Percentiles rank a stretch among this genome's conserved stretches.
These are phyloP conservation scores for Hydrochoerus hydrochaeris DNA, from an alignment of 2,113 vertebrate species.

Conservation along the genomic window DNA sequence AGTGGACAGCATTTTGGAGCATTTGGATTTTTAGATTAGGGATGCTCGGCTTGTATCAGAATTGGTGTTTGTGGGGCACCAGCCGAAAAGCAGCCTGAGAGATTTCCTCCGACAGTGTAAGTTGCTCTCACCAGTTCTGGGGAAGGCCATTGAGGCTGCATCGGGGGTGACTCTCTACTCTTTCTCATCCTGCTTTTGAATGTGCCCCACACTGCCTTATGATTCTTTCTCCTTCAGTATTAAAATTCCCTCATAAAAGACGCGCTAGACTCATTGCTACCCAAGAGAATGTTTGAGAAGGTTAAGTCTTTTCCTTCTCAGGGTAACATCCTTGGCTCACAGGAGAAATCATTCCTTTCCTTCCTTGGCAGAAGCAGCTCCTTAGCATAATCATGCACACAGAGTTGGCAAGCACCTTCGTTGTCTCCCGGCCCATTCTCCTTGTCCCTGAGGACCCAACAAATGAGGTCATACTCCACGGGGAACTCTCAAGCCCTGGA, in stretches of 20 bases:
- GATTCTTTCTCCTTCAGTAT: neutral
- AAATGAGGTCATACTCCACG: neutral
- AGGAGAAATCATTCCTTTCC: neutral
- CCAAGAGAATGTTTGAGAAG: neutral
- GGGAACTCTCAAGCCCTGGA: neutral
- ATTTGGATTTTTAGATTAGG: neutral
- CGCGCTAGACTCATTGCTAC: neutral
- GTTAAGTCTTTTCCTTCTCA: neutral
- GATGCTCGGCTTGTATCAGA: neutral
- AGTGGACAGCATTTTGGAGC: no score
- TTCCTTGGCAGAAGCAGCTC: neutral
- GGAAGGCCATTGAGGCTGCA: neutral
- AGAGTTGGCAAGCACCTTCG: neutral
- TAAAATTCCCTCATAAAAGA: neutral
- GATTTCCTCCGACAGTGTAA: neutral
- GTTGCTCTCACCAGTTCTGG: neutral
- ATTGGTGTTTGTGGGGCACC: no score
- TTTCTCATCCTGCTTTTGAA: neutral
- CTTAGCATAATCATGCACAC: neutral
- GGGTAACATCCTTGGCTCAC: neutral
- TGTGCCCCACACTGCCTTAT: neutral
- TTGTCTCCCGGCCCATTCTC: neutral
- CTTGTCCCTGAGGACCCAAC: neutral
- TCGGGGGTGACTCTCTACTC: neutral
- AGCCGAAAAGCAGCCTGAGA: neutral